phyloP scores from a whole-genome alignment of 37 sponge, comb jelly and placozoan species.

The Cliona cf. orientalis region DNA sequence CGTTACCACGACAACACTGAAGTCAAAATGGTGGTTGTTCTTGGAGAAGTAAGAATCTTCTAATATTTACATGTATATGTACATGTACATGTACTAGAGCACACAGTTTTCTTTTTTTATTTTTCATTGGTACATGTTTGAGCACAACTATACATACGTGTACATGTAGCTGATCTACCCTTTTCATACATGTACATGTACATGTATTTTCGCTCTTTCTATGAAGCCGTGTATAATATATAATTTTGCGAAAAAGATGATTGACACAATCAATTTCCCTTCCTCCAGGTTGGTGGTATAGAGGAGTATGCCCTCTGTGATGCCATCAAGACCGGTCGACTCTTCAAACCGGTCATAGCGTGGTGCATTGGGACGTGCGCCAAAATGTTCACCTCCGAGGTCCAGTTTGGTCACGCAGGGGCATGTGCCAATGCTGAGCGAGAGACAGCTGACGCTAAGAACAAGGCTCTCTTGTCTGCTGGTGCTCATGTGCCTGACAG shows the following conservation, averaged over 20 bases:
- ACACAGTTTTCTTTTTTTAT: too few species aligned
- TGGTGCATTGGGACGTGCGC: slow-evolving; percentile 99
- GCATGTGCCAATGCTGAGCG: slow-evolving; percentile 88
- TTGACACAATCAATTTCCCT: too few species aligned
- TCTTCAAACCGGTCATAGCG: slow-evolving; percentile 91
- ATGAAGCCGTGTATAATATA: too few species aligned
- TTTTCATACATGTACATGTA: background rate
- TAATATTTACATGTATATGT: too few species aligned
- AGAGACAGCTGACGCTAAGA: slow-evolving; percentile 95
- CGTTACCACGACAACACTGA: slow-evolving; percentile 89
- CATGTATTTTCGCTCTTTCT: background rate
- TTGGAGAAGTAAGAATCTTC: slow-evolving; percentile 86
- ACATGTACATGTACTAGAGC: too few species aligned
- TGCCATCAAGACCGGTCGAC: slow-evolving; percentile 79
- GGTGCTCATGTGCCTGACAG: slow-evolving; percentile 95
- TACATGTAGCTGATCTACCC: background rate
- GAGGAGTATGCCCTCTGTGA: slow-evolving; percentile 94
- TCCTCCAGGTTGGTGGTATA: slow-evolving; percentile 86
- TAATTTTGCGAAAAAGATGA: too few species aligned
- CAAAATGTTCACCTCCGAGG: slow-evolving; percentile 94
- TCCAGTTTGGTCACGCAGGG: slow-evolving; percentile 99
- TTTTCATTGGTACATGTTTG: too few species aligned
- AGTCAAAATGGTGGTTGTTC: slow-evolving; percentile 91
- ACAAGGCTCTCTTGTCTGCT: slow-evolving; percentile 86
- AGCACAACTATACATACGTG: too few species aligned